Base-by-base conservation (phyloP, 2,113 vertebrate species). In the Suncus etruscus region DNA sequence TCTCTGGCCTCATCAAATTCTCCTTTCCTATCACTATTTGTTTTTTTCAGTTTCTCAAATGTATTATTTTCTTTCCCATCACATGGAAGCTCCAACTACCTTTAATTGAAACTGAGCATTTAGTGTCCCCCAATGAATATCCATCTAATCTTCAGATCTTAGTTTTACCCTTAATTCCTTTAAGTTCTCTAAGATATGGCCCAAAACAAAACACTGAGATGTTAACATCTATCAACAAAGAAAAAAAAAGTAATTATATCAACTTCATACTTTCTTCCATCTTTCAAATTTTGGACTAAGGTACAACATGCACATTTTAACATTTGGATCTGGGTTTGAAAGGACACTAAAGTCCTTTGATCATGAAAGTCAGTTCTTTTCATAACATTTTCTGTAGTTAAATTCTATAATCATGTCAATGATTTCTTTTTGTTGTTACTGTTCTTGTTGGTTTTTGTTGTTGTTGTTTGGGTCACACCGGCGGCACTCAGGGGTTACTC, bases 211-310 rank as follows among this genome's bases (percentile, higher is more conserved):
- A 86, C 8, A 82, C 54, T 12, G 15, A 45, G 83, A 91, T 31
- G 32, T 88, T 83, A 75, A 82, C 15, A 91, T 77, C 29, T 66
- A 24, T 27, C 89, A 32, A 51, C 7, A 61, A 22, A n/a, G n/a
- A n/a, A 68, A 32, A 18, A 39, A 8, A 75, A 3, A 70, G 66
- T 29, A 63, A 29, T 8, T 54, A 69, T 85, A 78, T 48, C 31
- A 78, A 58, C 31, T 83, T 79, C 39, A 4, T 50, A 75, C 50
- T 69, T 68, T 80, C 76, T 15, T 81, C 25, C 45, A 85, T 72
- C 47, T 92, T 70, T 29, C n/a, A 76, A 54, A 91, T 51, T 86
- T 63, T 77, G 73, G 14, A 84, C 20, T 74, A 29, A 47, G 10
- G 16, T 76, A 29, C 31, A 82, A 51, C 29, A 10, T 54, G 45